These are phyloP conservation scores for Sarcophaga peregrina DNA, from an alignment of 1,140 invertebrate species.

Conservation along the genomic window DNA sequence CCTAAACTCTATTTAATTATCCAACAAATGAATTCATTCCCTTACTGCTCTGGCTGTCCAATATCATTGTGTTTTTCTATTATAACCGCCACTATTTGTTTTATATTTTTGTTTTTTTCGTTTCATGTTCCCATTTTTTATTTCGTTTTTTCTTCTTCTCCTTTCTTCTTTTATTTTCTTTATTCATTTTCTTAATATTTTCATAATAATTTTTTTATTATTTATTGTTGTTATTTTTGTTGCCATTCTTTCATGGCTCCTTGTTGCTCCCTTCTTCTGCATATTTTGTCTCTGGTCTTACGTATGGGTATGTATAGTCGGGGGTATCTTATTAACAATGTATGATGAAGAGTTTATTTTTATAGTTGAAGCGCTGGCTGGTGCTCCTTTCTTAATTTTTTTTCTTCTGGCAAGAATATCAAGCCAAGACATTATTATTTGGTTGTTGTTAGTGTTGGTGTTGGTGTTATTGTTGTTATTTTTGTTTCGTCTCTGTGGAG, in stretches of 20 bases:
- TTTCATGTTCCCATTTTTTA: too few species aligned
- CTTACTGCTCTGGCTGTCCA: background rate
- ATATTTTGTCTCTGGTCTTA: background rate
- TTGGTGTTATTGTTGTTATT: too few species aligned
- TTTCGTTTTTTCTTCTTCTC: background rate
- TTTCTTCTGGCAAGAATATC: too few species aligned
- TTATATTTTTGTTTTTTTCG: too few species aligned
- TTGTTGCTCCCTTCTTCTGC: background rate
- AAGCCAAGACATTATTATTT: too few species aligned
- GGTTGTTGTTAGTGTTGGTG: too few species aligned
- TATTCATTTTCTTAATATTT: background rate
- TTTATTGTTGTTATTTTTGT: conserved; percentile 3
- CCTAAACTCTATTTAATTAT: too few species aligned
- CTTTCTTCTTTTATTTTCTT: background rate
- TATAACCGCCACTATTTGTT: too few species aligned
- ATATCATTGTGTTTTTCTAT: background rate
- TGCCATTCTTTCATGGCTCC: background rate
- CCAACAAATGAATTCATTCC: too few species aligned
- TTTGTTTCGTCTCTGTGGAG: background rate
- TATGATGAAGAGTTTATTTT: conserved; percentile 3
- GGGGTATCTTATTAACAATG: background rate
- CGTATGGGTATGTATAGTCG: background rate
- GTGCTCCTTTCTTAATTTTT: too few species aligned
- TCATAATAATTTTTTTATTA: conserved; percentile 6
- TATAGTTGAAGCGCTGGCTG: background rate